Evolutionary conservation across 2,797 vertebrate genomes (phyloP), one percentile per base, ranked within the genome.

Genomic region (Chloroceryle inda): DNA sequence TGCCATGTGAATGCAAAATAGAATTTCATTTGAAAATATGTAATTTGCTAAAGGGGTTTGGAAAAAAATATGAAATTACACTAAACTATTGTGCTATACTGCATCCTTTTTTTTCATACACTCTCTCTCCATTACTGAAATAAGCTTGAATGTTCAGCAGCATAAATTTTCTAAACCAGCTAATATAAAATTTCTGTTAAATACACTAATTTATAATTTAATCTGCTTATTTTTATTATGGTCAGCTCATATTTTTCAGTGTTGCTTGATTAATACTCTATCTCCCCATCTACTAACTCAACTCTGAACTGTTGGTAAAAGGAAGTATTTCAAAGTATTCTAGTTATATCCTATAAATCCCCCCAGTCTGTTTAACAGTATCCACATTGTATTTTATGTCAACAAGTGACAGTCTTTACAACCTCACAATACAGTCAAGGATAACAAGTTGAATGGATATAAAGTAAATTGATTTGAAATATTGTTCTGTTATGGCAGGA

Each of bases 161-260:
- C 13, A 45, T 88, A 85, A 96, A 94, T 97, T 95, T 95, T 90
- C 68, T 92, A 85, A 94, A 91, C 80, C 66, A 96, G 81, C 75
- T 80, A 90, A 89, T 94, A 89, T 52, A 91, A 96, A 94, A 96
- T 96, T 94, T 96, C 61, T 92, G 24, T 91, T 97, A 96, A 97
- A 97, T 98, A 97, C 96, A 92, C 76, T 96, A 82, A 96, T 96
- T 97, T 94, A 81, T 87, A 96, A 91, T 78, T 96, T 97, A 68
- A 94, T 53, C 74, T 94, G 62, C 74, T 92, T 89, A 79, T 92
- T 97, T 97, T 98, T 94, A 95, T 91, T 95, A 97, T 97, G 79
- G 84, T 96, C 91, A 97, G 24, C 44, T 92, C 63, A 58, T 40
- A 71, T 56, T 86, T 97, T 97, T 95, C 27, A 77, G 86, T 67